phyloP scores from a whole-genome alignment of 35 echinoderm and acorn worm species.

The Heliocidaris tuberculata region DNA sequence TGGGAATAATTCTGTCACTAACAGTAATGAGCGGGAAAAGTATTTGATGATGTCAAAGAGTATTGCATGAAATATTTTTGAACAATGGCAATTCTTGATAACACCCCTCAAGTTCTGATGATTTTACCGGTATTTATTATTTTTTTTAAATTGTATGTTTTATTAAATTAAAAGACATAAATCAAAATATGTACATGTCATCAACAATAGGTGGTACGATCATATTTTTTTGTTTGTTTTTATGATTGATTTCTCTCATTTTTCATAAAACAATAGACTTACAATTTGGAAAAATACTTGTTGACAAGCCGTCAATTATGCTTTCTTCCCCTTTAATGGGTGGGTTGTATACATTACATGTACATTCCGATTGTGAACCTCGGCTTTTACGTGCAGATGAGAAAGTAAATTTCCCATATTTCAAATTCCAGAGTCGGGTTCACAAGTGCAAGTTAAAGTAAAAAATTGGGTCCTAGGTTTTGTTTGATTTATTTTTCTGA shows the following conservation, averaged over 20 bases:
- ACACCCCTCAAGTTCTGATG: no score
- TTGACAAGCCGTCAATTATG: background rate
- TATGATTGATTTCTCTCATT: background rate
- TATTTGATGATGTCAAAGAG: background rate
- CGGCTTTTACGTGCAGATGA: background rate
- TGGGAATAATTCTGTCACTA: no score
- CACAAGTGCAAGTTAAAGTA: background rate
- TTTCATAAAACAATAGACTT: background rate
- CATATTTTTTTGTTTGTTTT: background rate
- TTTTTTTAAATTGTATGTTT: background rate
- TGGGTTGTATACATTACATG: background rate
- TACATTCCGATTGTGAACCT: background rate
- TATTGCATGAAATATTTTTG: background rate
- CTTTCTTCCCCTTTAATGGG: background rate
- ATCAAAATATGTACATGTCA: no score
- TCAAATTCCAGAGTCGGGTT: background rate
- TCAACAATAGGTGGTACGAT: no score
- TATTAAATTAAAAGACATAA: no score
- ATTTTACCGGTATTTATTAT: no score
- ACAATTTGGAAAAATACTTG: background rate
- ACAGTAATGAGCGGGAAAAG: background rate
- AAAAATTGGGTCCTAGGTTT: background rate
- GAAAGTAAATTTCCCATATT: background rate
- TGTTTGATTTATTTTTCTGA: background rate
- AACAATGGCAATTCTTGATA: background rate